These are phyloP conservation scores for Ruditapes philippinarum DNA, from an alignment of 1,140 invertebrate genomes.

Conservation along the genomic window DNA sequence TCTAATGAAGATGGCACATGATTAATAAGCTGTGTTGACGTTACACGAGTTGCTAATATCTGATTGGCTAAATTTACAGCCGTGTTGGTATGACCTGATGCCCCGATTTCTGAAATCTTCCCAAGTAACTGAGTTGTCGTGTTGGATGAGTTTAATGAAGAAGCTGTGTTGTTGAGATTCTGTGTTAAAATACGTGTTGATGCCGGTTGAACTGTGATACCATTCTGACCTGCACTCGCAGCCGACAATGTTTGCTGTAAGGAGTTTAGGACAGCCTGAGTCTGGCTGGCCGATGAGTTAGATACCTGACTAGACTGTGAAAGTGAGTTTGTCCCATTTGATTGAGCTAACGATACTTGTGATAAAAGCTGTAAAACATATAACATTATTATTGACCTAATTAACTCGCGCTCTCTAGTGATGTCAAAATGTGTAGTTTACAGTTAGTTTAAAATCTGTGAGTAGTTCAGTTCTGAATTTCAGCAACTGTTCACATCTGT, in stretches of 20 bases:
- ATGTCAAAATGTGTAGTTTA: too few species aligned
- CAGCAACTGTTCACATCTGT: too few species aligned
- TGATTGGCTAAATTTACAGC: slow-evolving; percentile 61
- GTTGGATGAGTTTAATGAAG: slow-evolving; percentile 31
- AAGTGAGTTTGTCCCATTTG: slow-evolving; percentile 18
- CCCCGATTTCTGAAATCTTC: slow-evolving; percentile 63
- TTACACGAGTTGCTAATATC: slow-evolving; percentile 58
- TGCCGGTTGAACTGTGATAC: slow-evolving; percentile 61
- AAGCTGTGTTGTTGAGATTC: slow-evolving; percentile 23
- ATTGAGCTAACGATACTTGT: slow-evolving; percentile 59
- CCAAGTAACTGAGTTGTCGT: slow-evolving; percentile 33
- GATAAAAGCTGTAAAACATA: slow-evolving; percentile 50
- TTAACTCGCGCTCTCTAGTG: too few species aligned
- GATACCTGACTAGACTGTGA: slow-evolving; percentile 42
- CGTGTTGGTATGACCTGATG: slow-evolving; percentile 49
- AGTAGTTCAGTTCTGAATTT: too few species aligned
- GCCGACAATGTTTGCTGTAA: slow-evolving; percentile 60
- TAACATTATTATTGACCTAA: too few species aligned
- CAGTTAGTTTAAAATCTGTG: too few species aligned
- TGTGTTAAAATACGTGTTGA: slow-evolving; percentile 49
- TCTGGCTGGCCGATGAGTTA: slow-evolving; percentile 32
- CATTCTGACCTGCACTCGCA: slow-evolving; percentile 49
- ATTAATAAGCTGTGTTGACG: slow-evolving; percentile 61
- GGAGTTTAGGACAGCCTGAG: slow-evolving; percentile 54
- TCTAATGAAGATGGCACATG: slow-evolving; percentile 67